phyloP scores from a whole-genome alignment of 2,797 vertebrate genomes.

The Pogonophryne albipinna region DNA sequence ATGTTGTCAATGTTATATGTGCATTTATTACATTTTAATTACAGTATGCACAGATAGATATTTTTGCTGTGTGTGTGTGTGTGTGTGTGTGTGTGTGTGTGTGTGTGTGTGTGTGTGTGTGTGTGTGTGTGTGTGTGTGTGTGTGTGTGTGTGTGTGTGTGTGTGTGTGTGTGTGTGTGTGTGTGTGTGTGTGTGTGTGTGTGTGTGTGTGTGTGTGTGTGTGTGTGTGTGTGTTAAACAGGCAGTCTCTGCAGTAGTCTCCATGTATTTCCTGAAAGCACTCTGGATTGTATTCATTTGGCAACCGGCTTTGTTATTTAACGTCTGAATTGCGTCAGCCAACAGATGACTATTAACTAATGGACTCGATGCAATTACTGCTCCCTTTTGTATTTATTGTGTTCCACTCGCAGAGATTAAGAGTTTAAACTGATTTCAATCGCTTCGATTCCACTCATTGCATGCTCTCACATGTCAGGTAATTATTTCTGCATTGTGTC shows the following conservation, averaged over 20 bases:
- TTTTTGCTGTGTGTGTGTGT: no score
- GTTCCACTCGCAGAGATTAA: constrained; percentile 59
- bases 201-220: background rate
- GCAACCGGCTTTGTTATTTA: constrained; percentile 38
- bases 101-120: no score
- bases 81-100: no score
- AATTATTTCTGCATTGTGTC: constrained; percentile 53
- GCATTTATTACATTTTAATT: no score
- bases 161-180: no score
- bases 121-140: no score
- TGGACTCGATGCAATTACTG: constrained; percentile 37
- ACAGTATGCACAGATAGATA: no score
- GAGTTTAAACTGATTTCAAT: constrained; percentile 68
- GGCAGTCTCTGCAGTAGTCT: background rate
- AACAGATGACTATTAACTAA: constrained; percentile 57
- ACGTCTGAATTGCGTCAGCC: constrained; percentile 43
- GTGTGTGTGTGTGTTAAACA: background rate
- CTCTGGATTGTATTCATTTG: background rate
- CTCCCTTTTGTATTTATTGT: constrained; percentile 53
- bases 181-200: no score
- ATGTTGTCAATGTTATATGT: no score
- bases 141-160: no score
- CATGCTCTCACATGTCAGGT: constrained; percentile 52
- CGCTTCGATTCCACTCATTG: constrained; percentile 58
- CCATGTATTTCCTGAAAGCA: background rate